A percentile compares a stretch with the other conserved stretches of the same genome.
phyloP scores from a whole-genome alignment of 2,888 invertebrate genomes.

The Mystacides longicornis region DNA sequence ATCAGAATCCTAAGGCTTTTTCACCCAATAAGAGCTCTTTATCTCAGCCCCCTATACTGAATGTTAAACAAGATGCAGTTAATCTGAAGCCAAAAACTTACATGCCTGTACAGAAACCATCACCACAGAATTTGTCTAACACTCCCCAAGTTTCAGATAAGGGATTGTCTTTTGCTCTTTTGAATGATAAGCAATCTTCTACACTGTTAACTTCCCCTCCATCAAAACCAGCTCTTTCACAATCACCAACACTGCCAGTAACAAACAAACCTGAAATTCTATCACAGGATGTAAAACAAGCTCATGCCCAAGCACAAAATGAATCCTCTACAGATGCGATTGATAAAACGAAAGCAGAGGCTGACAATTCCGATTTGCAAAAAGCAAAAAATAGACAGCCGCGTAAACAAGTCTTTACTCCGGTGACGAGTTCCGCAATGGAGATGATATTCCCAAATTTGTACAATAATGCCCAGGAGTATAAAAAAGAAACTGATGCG shows the following conservation, averaged over 20 bases:
- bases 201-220: background rate
- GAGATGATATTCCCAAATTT: conserved; percentile 41
- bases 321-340: background rate
- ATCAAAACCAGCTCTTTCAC: background rate
- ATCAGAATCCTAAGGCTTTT: background rate
- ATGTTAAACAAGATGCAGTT: background rate
- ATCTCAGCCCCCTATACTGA: background rate
- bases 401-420: conserved; percentile 45
- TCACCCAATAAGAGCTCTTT: background rate
- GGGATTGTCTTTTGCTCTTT: background rate
- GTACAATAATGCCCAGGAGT: conserved; percentile 12
- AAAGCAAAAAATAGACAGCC: conserved; percentile 38
- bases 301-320: background rate
- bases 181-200: conserved; percentile 1
- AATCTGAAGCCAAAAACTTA: background rate
- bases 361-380: conserved; percentile 3
- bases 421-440: conserved; percentile 42
- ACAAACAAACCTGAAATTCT: background rate
- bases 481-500: conserved; percentile 14
- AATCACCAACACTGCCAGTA: background rate
- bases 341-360: background rate
- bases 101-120: background rate
- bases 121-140: background rate
- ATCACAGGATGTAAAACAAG: background rate
- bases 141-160: background rate